Base-by-base conservation (phyloP, 2,113 vertebrate genomes). In the Felis chaus region DNA sequence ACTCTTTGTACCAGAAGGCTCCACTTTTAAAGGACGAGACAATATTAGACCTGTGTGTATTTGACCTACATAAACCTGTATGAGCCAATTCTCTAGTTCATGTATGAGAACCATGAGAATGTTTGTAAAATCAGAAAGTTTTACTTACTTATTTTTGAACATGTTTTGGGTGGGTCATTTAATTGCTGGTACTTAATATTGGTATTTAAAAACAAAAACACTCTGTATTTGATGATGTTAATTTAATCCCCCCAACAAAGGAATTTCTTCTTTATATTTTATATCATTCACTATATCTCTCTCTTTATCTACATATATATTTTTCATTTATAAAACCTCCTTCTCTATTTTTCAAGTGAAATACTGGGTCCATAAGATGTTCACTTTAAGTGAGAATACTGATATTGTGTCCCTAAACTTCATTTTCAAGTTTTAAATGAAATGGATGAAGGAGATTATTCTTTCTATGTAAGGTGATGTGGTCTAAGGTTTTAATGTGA, bases 271-370 rank as follows among this genome's bases (percentile, higher is more conserved):
- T 63, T 88, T 81, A 45, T 73, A 36, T 19, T 94, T 80, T 55
- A 79, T 48, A 39, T 57, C n/a, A 21, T 29, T 55, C 36, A 65
- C 7, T 31, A 25, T 63, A 65, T 63, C 16, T 66, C 7, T 15
- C 6, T 81, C 2, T 91, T 2, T 87, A 15, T 74, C 27, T 31
- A 48, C 8, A 12, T 27, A 7, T 82, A 23, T 68, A 23, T 8
- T 81, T 48, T 68, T 16, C 66, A 88, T 88, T 36, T 63, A 65
- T 69, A 31, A 53, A 3, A 15, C 3, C 71, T 96, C 16, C 16
- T 45, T 93, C n/a, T 66, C 18, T 68, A n/a, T 53, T 90, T 97
- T 57, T 93, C 19, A 76, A 71, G 6, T 71, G 41, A 74, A 81
- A 36, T 82, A n/a, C 1, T 69, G 10, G 3, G 21, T 57, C 25